Evolutionary conservation across 2,888 invertebrate genomes (phyloP), one percentile per base, ranked within the genome.

Genomic region (Sinopyrophorus schimmeli): DNA sequence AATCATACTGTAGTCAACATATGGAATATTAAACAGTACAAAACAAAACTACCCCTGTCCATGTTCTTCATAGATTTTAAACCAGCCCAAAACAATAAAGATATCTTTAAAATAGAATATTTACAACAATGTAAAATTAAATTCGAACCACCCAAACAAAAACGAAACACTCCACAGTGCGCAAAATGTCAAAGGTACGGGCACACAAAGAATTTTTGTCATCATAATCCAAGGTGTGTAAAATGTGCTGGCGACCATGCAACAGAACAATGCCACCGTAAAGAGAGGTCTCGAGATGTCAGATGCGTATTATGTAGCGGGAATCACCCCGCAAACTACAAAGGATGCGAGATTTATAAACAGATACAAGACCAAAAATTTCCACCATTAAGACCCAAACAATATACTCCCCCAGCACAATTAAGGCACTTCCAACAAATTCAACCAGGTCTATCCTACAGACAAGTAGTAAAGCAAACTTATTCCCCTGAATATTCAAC

Each of bases 281-380:
- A 37, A 23, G 14, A 10, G 15, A 37, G 10, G 24, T 37, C 24
- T 9, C 6, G 12, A 14, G 37, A 31, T 31, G 16, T 31, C 9
- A 7, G 16, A 16, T 31, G 31, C 3, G 2, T 30, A 21, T 21
- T 37, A 24, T 37, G 37, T 14, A 15, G 23, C 6, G 37, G 37
- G 14, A 24, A 37, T 28, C 39, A 39, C n/a, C 27, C 27, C 6
- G 32, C 18, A 20, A 32, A 32, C 6, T 32, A 32, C 17, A 32
- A 32, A 7, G 32, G 32, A 3, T 26, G 16, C 23, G 5, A 5
- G 26, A 4, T 39, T 7, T 27, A 39, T 7, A 39, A 39, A 39
- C 10, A 39, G n/a, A 11, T 27, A 24, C 37, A 37, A 11, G 28
- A 39, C 16, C 15, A 39, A 17, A 15, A 39, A 39, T 39, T 39